Base-by-base conservation (phyloP, 2,113 vertebrate genomes). In the Aphyosemion australe region DNA sequence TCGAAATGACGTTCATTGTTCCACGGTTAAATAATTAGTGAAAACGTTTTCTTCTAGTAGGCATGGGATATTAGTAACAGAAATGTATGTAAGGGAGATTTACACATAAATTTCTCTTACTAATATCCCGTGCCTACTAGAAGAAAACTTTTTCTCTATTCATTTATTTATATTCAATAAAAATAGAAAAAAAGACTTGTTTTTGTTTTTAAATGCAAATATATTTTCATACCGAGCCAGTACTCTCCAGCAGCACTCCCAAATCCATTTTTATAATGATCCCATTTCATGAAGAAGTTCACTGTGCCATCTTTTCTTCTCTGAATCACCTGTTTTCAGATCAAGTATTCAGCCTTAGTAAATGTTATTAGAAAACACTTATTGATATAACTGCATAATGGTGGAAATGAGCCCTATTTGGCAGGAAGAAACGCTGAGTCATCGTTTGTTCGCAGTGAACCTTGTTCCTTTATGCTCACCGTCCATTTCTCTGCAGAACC, bases 281-380 rank as follows among this genome's bases (percentile, higher is more conserved):
- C 65, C 80, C 84, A 86, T 55, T 86, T 76, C 31, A 63, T 76
- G 69, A 39, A 78, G 63, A 86, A 86, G 69, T 83, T 83, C 16
- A 81, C 69, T 0, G 80, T 76, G 16, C 84, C 84, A 8, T 83
- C 84, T 39, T 69, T 61, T 65, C 84, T 73, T 0, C 39, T 72
- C 66, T 83, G 75, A 52, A 81, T 81, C 15, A 81, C 72, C 80
- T 83, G 65, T 20, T 52, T 66, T 5, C 43, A 19, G 43, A 59
- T 10, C 56, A 48, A 67, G 14, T 34, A 2, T 11, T 39, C 8
- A 39, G 11, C 37, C 37, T 39, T 3, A 10, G 37, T 39, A 39
- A 3, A 39, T 39, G 2, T 26, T 26, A 26, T 26, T 26, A 26
- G 3, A 26, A 26, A 26, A 26, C 26, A 26, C 26, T 5, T 26